Evolutionary conservation across 2,888 invertebrate genomes (phyloP), one percentile per base, ranked within the genome.

Genomic region (Arctia plantaginis): DNA sequence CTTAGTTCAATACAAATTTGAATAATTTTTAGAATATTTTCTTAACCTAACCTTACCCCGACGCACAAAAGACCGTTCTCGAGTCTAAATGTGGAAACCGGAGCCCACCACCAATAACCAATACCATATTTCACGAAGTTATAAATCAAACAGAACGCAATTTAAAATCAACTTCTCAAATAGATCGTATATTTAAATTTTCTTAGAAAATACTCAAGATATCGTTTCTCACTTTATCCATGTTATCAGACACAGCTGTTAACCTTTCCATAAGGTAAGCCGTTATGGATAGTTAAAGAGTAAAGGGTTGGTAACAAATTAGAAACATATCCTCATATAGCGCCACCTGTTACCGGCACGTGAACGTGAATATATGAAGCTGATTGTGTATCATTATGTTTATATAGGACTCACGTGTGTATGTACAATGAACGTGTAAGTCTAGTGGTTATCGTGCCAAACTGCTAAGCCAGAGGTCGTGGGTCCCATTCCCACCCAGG

Each of bases 211-310:
- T 44, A 47, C 30, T 12, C 8, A 20, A 44, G 30, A 18, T 47
- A 18, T 30, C 39, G 39, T 35, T n/a, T 35, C 66, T 27, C n/a
- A 39, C 68, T 23, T 68, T 27, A 35, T 51, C 35, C 35, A 10
- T 41, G n/a, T 20, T 13, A 55, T 68, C 68, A 33, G 51, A 23
- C 68, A 68, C 68, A 68, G 51, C 68, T 68, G 68, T 51, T 68
- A 51, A 68, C 68, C 68, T 33, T 67, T 68, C 65, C 12, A 12
- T 39, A 39, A 68, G 30, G 68, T 68, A 51, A 33, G 20, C 68
- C 12, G 1, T 66, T 39, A 33, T 51, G 51, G 68, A 35, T 68
- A 68, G 12, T 23, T 68, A 33, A 68, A 23, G 30, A 33, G 33
- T 68, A 33, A 68, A 23, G 30, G 51, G 33, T 62, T 62, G 33